Evolutionary conservation across 2,113 vertebrate genomes (phyloP).

Genomic region (Brienomyrus brachyistius): DNA sequence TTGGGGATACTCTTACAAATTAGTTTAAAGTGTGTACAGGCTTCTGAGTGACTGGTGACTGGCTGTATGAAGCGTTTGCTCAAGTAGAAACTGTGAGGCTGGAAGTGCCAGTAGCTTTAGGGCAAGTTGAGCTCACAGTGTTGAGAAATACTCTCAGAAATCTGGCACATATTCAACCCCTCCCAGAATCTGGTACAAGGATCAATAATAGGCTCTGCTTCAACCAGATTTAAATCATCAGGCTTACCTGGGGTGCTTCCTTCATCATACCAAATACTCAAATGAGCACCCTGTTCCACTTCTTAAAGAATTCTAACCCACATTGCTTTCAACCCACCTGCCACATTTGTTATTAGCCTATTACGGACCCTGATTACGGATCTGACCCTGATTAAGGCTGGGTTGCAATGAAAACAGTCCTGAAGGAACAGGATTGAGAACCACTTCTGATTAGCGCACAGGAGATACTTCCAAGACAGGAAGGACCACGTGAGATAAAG

Average conservation of each 20-base stretch:
- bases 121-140: background rate
- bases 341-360: background rate
- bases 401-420: background rate
- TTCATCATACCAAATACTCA: background rate
- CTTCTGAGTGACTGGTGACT: too few species aligned
- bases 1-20: background rate
- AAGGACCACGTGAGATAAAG: background rate
- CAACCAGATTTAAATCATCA: background rate
- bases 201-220: background rate
- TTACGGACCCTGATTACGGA: too few species aligned
- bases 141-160: background rate
- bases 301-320: background rate
- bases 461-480: background rate
- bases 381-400: background rate
- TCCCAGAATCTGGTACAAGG: background rate
- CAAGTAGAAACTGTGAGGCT: background rate
- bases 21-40: too few species aligned
- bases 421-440: background rate
- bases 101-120: background rate
- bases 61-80: background rate
- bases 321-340: too few species aligned
- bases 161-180: background rate
- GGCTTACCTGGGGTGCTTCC: background rate
- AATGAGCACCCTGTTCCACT: background rate
- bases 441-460: background rate